Conservation (phyloP, 2,888 invertebrate genomes). For the Drosophila algonquin region DNA sequence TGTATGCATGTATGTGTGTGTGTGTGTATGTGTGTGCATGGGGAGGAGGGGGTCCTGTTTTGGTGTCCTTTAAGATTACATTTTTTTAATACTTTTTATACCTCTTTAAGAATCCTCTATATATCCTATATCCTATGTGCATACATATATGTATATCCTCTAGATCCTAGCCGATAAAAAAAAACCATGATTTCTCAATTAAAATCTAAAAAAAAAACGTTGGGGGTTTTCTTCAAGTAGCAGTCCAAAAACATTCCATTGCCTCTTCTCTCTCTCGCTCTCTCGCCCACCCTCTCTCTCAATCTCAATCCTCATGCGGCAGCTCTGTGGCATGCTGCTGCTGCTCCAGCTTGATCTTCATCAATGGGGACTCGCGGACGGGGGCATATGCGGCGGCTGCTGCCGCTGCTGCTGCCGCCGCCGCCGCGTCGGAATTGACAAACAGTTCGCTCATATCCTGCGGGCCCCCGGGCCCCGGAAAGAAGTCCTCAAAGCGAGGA, state of each 20-base stretch:
- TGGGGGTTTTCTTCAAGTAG: constrained; percentile 80
- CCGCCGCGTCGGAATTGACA: constrained; percentile 68
- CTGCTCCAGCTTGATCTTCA: constrained; percentile 82
- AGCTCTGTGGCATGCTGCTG: constrained; percentile 81
- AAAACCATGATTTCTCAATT: constrained; percentile 64
- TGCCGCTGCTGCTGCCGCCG: constrained; percentile 64
- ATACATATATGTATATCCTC: constrained; percentile 6
- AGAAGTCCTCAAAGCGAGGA: constrained; percentile 83
- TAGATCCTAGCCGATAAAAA: constrained; percentile 58
- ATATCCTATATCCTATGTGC: neutral
- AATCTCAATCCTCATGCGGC: constrained; percentile 82
- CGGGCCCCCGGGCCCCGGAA: constrained; percentile 58
- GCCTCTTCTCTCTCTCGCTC: constrained; percentile 11
- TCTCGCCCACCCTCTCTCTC: constrained; percentile 4
- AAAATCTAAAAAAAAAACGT: constrained; percentile 59
- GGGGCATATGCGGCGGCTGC: constrained; percentile 74
- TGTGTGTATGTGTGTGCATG: constrained; percentile 15
- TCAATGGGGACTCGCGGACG: constrained; percentile 77
- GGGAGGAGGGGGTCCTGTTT: neutral
- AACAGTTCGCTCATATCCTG: constrained; percentile 82
- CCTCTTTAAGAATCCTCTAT: constrained; percentile 9
- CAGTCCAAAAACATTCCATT: constrained; percentile 74
- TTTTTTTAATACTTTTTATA: constrained; percentile 55
- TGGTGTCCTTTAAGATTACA: constrained; percentile 46
- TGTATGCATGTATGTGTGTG: constrained; percentile 45